Conservation (phyloP, 2,113 vertebrate species). For the Microcebus ravelobensis region DNA sequence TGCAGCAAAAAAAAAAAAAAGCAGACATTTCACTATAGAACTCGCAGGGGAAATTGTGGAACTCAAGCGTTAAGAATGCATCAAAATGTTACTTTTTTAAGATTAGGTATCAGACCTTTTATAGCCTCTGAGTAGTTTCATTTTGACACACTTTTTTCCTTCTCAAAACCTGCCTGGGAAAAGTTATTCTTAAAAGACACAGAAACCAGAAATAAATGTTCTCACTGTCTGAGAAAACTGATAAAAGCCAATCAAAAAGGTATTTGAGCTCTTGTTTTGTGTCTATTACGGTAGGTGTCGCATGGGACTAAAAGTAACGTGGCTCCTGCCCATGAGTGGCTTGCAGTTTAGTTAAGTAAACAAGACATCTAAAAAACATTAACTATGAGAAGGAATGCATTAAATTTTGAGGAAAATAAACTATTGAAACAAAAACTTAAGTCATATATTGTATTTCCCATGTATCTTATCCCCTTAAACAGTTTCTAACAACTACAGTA, state of each 20-base stretch:
- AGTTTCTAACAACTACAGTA: not conserved
- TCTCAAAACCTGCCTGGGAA: slow-evolving; percentile 61
- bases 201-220: slow-evolving; percentile 67
- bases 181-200: slow-evolving; percentile 53
- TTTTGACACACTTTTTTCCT: slow-evolving; percentile 61
- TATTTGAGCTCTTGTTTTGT: slow-evolving; percentile 16
- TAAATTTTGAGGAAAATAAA: not conserved
- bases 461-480: not conserved
- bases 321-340: not conserved
- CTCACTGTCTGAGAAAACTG: slow-evolving; percentile 58
- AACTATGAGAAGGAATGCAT: not conserved
- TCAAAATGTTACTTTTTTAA: slow-evolving; percentile 40
- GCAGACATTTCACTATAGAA: not conserved
- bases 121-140: slow-evolving; percentile 57
- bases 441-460: not conserved
- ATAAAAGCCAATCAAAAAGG: slow-evolving; percentile 33
- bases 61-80: not conserved
- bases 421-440: not conserved
- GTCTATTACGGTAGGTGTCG: not conserved
- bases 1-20: not conserved
- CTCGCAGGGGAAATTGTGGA: not conserved
- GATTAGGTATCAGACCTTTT: slow-evolving; percentile 14
- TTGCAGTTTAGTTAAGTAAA: not conserved
- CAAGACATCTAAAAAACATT: not conserved
- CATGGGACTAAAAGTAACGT: not conserved